A percentile compares a stretch with the other conserved stretches of the same genome.
Conservation (phyloP, 1,140 invertebrate genomes). For the Leptonema lineaticorne region DNA sequence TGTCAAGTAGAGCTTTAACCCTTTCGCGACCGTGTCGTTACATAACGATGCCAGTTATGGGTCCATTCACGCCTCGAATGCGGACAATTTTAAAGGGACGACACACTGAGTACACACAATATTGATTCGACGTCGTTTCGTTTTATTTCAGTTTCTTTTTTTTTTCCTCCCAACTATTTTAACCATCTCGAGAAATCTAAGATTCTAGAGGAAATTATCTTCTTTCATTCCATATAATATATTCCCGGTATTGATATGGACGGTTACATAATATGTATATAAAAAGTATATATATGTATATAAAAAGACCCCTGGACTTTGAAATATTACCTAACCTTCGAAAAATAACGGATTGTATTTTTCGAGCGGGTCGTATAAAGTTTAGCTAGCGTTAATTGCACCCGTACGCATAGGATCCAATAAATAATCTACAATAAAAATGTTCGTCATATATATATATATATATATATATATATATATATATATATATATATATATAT, state of each 20-base stretch:
- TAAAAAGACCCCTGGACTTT: not conserved
- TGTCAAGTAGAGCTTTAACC: conserved; percentile 37
- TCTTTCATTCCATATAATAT: too few species aligned
- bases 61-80: conserved; percentile 13
- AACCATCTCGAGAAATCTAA: too few species aligned
- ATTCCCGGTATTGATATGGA: too few species aligned
- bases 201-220: too few species aligned
- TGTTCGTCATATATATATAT: conserved; percentile 15
- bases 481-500: too few species aligned
- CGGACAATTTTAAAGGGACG: too few species aligned
- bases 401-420: conserved; percentile 18
- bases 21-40: conserved; percentile 24
- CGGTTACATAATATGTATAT: not conserved
- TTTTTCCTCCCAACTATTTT: too few species aligned
- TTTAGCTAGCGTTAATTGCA: conserved; percentile 25
- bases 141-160: too few species aligned
- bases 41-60: conserved; percentile 18
- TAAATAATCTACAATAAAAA: conserved; percentile 31
- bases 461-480: too few species aligned
- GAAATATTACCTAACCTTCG: conserved; percentile 15
- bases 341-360: conserved; percentile 26
- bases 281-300: not conserved
- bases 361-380: conserved; percentile 18
- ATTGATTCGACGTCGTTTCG: too few species aligned
- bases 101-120: too few species aligned